These are phyloP conservation scores for Loripinus fragilis DNA, from an alignment of 2,888 invertebrate species.

Conservation along the genomic window DNA sequence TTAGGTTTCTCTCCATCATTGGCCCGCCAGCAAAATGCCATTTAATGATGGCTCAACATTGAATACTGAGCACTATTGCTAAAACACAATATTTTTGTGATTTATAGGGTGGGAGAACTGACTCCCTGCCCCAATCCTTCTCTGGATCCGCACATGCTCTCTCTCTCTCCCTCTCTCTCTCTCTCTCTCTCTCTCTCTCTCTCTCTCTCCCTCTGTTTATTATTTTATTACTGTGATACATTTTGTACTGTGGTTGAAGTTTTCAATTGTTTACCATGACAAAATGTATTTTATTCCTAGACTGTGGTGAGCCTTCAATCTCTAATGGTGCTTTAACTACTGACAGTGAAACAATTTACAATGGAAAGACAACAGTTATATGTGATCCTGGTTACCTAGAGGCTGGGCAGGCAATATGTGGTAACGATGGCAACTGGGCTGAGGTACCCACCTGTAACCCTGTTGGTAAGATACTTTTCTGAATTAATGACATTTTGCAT, in stretches of 20 bases:
- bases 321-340: background rate
- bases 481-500: too few relatives aligned
- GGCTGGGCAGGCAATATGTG: background rate
- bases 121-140: background rate
- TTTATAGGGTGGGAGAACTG: too few relatives aligned
- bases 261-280: too few relatives aligned
- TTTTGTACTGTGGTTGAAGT: too few relatives aligned
- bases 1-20: background rate
- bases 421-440: background rate
- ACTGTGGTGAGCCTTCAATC: background rate
- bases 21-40: background rate
- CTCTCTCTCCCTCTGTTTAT: too few relatives aligned
- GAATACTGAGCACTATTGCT: background rate
- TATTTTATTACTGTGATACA: too few relatives aligned
- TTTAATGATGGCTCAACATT: background rate
- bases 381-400: background rate
- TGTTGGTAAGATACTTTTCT: too few relatives aligned
- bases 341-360: background rate
- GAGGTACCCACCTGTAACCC: background rate
- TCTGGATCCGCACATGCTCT: background rate
- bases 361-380: background rate
- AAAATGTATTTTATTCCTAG: background rate
- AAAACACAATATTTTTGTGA: background rate
- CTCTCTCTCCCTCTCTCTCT: too few relatives aligned
- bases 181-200: too few relatives aligned